Evolutionary conservation across 2,888 invertebrate genomes (phyloP), one percentile per base, ranked within the genome.

Genomic region (Xanthorhoe spadicearia): DNA sequence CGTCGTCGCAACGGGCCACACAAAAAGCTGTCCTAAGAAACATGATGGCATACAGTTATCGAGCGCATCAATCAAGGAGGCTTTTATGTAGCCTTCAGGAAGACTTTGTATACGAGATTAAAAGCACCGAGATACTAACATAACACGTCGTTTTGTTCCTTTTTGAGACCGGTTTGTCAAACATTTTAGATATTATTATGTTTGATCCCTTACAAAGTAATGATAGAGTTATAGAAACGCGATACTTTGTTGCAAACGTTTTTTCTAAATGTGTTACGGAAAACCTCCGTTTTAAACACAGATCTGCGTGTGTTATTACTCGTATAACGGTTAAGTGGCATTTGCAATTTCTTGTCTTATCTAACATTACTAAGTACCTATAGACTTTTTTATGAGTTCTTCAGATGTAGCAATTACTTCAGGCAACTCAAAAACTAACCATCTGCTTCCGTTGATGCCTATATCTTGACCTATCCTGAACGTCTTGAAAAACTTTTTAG

Each of bases 11-110:
- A 54, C 51, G 61, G 57, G 57, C 61, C 66, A 48, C 59, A 66
- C 62, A 71, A 71, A 71, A 71, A 71, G 64, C 68, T 51, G 61
- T 64, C 67, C 64, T 58, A 54, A 64, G 57, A 64, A 59, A 62
- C 65, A 61, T 61, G 52, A 54, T 17, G n/a, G 43, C 32, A 46
- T 49, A 66, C 66, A 66, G 72, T 72, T 66, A 72, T 68, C 68
- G 48, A 51, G 18, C 52, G 43, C 66, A 64, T 70, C 68, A 62
- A 68, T 71, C 69, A 68, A 60, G 46, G 19, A 32, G 43, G 64
- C 64, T 65, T n/a, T 61, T 58, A 66, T 59, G 65, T 69, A 68
- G 69, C 68, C 48, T 60, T 59, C 60, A 60, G 35, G 35, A 61
- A 49, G 9, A 43, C 28, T 54, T 54, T 61, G 32, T 46, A 53